These are phyloP conservation scores for Hydrozoanthus gracilis DNA, from an alignment of 92 coral and sea anemone species.

Conservation along the genomic window DNA sequence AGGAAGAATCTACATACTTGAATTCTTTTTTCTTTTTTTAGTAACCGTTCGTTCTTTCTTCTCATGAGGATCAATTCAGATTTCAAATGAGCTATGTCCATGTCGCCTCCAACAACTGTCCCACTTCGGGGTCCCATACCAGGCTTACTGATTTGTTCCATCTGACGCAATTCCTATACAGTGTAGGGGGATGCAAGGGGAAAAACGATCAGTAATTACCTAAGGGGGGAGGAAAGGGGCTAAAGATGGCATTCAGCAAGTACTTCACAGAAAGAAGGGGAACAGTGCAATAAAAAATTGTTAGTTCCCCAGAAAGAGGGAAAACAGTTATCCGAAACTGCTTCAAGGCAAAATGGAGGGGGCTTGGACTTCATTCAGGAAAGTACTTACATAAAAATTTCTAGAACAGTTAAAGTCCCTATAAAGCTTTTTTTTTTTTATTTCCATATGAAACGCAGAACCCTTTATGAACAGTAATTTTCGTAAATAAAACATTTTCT, in stretches of 20 bases:
- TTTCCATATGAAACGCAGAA: no score
- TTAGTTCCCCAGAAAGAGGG: not conserved
- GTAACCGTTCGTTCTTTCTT: slow-evolving; percentile 81
- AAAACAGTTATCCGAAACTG: not conserved
- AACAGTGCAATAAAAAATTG: not conserved
- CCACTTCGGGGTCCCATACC: slow-evolving; percentile 80
- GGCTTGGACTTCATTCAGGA: no score
- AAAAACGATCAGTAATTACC: not conserved
- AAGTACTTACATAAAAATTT: no score
- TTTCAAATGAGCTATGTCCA: slow-evolving; percentile 73
- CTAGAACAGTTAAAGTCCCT: no score
- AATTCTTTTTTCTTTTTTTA: slow-evolving; percentile 92
- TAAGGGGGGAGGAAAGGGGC: not conserved
- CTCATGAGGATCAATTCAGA: slow-evolving; percentile 85
- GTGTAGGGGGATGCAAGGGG: not conserved
- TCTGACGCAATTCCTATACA: slow-evolving; percentile 91
- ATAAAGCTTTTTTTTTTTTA: no score
- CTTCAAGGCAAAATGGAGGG: no score
- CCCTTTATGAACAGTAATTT: no score
- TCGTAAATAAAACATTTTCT: no score
- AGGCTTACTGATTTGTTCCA: slow-evolving; percentile 88
- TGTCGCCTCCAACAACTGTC: slow-evolving; percentile 74
- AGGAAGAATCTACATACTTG: slow-evolving; percentile 64
- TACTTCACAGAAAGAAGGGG: not conserved
- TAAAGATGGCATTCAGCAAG: not conserved